These are phyloP conservation scores for Craterocephalus amniculus DNA, from an alignment of 2,797 vertebrate genomes.

Conservation along the genomic window DNA sequence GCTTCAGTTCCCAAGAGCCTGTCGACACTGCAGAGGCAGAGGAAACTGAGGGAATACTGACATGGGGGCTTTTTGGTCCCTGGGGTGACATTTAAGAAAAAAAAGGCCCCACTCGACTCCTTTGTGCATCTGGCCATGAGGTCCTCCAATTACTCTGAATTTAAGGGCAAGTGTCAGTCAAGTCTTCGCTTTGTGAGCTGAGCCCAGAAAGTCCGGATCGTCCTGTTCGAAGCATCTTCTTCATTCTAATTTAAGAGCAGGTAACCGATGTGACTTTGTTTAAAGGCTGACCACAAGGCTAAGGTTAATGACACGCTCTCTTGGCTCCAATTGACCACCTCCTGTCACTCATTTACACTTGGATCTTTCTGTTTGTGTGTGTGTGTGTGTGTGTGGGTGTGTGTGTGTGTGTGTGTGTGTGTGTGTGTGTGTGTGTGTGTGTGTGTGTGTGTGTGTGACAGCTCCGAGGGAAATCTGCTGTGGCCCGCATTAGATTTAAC, in stretches of 20 bases:
- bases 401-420: too few species aligned
- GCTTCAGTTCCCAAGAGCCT: slow-evolving; percentile 56
- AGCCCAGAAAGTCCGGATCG: slow-evolving; percentile 15
- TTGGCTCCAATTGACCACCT: slow-evolving; percentile 51
- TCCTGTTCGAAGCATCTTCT: slow-evolving; percentile 29
- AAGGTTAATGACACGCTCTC: slow-evolving; percentile 56
- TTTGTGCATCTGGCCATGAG: slow-evolving; percentile 15
- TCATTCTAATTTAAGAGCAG: slow-evolving; percentile 47
- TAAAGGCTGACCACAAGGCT: slow-evolving; percentile 46
- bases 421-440: slow-evolving; percentile 18
- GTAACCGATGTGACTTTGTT: slow-evolving; percentile 38
- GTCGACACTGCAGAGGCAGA: slow-evolving; percentile 26
- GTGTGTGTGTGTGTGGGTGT: too few species aligned
- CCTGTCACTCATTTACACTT: slow-evolving; percentile 63
- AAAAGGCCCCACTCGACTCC: slow-evolving; percentile 24
- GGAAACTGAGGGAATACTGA: slow-evolving; percentile 39
- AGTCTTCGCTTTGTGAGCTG: slow-evolving; percentile 31
- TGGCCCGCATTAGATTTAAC: slow-evolving; percentile 75
- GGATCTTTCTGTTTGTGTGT: slow-evolving; percentile 29
- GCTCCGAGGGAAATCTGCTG: slow-evolving; percentile 62
- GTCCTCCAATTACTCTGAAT: slow-evolving; percentile 66
- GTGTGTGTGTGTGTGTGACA: slow-evolving; percentile 27
- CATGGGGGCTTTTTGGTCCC: slow-evolving; percentile 39
- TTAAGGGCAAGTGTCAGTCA: slow-evolving; percentile 36
- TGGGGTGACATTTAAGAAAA: slow-evolving; percentile 25